Evolutionary conservation across 2,888 invertebrate species (phyloP), one percentile per base, ranked within the genome.

Genomic region (Heliconius charithonia): DNA sequence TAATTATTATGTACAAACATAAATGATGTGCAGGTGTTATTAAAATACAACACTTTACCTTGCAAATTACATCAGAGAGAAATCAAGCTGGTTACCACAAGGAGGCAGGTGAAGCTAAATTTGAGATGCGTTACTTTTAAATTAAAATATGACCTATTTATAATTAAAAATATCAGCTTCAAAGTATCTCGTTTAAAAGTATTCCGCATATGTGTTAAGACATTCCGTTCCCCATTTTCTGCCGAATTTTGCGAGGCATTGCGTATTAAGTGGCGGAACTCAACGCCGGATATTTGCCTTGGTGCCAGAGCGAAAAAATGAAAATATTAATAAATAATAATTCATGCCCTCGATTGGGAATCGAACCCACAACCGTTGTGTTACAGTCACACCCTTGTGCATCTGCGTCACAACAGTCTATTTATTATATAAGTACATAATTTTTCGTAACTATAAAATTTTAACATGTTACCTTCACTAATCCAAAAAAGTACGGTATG

Each of bases 1-100:
- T 72, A 72, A 72, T 72, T 72, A 72, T 32, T 32, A 59, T 59
- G 59, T 72, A 59, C 4, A 72, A 59, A 32, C 32, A 25, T 72
- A 72, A 32, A 59, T 59, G 41, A 32, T 59, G n/a, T 59, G 59
- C 59, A 25, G 32, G 72, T 59, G 56, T 59, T 59, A 19, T 69
- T 69, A 25, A 41, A 67, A 41, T 45, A 25, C n/a, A 32, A 69
- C 37, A 25, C 37, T 69, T 45, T 41, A 69, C 69, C 41, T 69
- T 69, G 69, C 41, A 16, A 69, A 69, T 45, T n/a, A 41, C 67
- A 41, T 69, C 7, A 41, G 41, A 41, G 41, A 45, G 41, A 45
- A 41, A 69, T 45, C 41, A 25, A 69, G 25, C 67, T 41, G 37
- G 67, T 67, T 67, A 67, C 37, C n/a, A 67, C 37, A 16, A 67